Base-by-base conservation (phyloP, 1,140 invertebrate species). In the Drosophila murphyi region DNA sequence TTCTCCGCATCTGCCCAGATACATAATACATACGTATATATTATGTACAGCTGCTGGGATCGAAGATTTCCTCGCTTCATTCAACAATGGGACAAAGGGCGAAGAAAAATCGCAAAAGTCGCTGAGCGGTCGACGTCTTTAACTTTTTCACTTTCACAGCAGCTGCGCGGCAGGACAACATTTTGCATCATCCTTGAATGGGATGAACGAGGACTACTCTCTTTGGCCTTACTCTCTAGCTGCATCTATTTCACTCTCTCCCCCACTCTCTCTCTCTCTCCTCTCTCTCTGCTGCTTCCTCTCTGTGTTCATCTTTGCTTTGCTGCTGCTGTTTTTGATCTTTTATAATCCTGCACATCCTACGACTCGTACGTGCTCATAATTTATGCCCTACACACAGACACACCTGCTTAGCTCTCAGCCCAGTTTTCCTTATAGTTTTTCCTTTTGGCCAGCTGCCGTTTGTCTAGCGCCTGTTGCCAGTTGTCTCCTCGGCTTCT, bases 141-240 rank as follows among this genome's bases (percentile, higher is more conserved):
- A 61, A 75, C 54, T 77, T 82, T 72, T 72, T 39, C 54, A 55
- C 52, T 72, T 71, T 55, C 37, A 59, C 45, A 50, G 79, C 82
- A 87, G 82, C 82, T 87, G 82, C 59, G 28, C 34, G 51, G 52
- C 54, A 65, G 63, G 63, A 61, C 31, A 81, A 76, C 72, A 76
- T 87, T 86, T 87, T 82, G 79, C 82, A 86, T 86, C 76, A 86
- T 79, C 72, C 79, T 68, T 87, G 78, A 74, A 77, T 68, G 65
- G 63, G 41, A 48, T 56, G 75, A 37, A 64, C 20, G 47, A 45
- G 37, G 8, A 45, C 10, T 43, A 43, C 39, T n/a, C 31, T 35
- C 47, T 80, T 78, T 74, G 63, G 63, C 45, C 74, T 70, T 65
- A 28, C 63, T 61, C 50, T 41, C 39, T 3, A 41, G 10, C 8